phyloP scores from a whole-genome alignment of 2,888 invertebrate species.

The Ceriagrion tenellum region DNA sequence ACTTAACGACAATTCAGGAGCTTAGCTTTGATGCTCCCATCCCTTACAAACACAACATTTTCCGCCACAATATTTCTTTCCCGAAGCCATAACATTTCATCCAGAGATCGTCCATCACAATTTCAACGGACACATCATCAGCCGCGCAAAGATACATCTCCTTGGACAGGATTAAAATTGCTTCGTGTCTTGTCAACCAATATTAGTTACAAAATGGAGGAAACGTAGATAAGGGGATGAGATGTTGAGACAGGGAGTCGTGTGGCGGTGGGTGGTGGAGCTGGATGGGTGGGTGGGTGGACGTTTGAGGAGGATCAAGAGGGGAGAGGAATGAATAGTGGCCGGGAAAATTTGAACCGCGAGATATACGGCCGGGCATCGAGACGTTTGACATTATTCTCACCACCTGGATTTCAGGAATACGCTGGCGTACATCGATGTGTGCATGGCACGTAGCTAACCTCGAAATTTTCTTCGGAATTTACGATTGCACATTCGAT shows the following conservation, averaged over 20 bases:
- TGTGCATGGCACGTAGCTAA: not conserved
- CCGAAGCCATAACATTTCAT: constrained; percentile 22
- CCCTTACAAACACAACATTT: not conserved
- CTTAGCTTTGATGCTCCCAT: constrained; percentile 2
- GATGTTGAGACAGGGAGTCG: not conserved
- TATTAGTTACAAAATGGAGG: constrained; percentile 19
- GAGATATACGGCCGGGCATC: not conserved
- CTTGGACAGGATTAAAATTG: constrained; percentile 22
- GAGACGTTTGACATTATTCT: not conserved
- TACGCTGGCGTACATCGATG: not conserved
- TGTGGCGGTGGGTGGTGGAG: not conserved
- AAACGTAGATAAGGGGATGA: constrained; percentile 3
- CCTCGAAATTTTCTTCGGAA: not conserved
- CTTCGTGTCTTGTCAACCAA: constrained; percentile 39
- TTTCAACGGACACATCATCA: constrained; percentile 28
- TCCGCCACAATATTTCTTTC: constrained; percentile 12
- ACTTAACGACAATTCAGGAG: constrained; percentile 1
- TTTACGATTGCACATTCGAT: too few relatives aligned
- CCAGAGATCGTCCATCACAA: constrained; percentile 16
- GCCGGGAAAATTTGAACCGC: not conserved
- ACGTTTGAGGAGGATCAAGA: not conserved
- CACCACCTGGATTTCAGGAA: not conserved
- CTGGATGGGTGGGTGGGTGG: not conserved
- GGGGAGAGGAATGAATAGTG: not conserved
- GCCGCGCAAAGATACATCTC: constrained; percentile 6